Evolutionary conservation across 2,888 invertebrate genomes (phyloP).

Genomic region (Pogonocherus hispidulus): DNA sequence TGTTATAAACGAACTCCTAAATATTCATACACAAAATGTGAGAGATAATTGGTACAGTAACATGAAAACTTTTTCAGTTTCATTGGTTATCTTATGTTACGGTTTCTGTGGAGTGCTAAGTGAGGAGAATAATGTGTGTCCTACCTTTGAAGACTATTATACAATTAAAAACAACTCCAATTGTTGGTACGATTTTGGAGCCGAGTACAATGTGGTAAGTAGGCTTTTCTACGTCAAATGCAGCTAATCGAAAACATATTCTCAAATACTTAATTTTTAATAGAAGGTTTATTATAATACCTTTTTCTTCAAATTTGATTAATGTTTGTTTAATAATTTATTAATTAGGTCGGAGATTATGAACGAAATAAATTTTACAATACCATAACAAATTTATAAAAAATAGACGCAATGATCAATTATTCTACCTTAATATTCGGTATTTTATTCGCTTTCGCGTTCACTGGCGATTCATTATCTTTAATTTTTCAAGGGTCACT

Average conservation of each 20-base stretch:
- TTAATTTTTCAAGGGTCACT: no score
- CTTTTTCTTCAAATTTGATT: no score
- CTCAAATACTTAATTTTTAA: not conserved
- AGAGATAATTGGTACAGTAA: conserved; percentile 29
- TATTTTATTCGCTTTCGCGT: no score
- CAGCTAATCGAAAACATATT: not conserved
- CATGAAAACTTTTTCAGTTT: conserved; percentile 36
- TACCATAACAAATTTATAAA: no score
- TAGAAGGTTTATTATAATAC: no score
- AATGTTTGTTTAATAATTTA: no score
- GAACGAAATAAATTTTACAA: no score
- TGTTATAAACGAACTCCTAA: conserved; percentile 44
- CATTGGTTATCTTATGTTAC: conserved; percentile 24
- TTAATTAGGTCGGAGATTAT: no score
- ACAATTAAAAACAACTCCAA: conserved; percentile 62
- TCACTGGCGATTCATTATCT: no score
- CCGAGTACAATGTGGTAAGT: conserved; percentile 61
- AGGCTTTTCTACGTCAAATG: not conserved
- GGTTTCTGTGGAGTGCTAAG: conserved; percentile 30
- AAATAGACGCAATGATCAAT: no score
- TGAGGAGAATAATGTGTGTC: conserved; percentile 63
- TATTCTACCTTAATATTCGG: no score
- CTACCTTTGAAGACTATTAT: conserved; percentile 63
- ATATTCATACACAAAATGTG: conserved; percentile 41
- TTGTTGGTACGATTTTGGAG: conserved; percentile 64